Percentiles rank a stretch among this genome's conserved stretches.
Conservation (phyloP, 2,888 invertebrate genomes). For the Trachelus iudaicus region DNA sequence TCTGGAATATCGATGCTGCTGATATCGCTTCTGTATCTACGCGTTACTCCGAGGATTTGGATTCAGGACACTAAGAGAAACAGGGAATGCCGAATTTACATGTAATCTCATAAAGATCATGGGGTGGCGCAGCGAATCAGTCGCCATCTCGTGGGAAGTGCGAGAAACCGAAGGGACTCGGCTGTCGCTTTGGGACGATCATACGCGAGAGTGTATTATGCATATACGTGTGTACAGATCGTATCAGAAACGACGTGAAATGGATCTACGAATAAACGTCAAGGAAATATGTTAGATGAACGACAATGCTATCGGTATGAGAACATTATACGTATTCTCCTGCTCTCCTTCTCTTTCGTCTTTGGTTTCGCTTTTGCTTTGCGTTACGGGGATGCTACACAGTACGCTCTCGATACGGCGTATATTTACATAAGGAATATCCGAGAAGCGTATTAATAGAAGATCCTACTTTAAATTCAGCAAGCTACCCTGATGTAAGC, state of each 20-base stretch:
- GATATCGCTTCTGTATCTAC: not conserved
- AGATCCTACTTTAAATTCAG: conserved; percentile 14
- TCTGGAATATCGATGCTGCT: not conserved
- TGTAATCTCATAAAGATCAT: not conserved
- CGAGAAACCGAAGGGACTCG: not conserved
- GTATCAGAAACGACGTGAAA: not conserved
- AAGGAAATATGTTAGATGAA: not conserved
- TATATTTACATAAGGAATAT: conserved; percentile 13
- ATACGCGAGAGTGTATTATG: not conserved
- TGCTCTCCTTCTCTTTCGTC: conserved; percentile 5
- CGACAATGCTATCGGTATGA: conserved; percentile 8
- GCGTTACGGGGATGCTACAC: not conserved
- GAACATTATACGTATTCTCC: not conserved
- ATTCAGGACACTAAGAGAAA: not conserved
- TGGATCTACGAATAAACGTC: not conserved
- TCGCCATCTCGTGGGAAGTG: not conserved
- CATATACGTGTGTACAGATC: not conserved
- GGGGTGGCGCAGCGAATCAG: conserved; percentile 5
- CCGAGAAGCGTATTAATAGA: conserved; percentile 14
- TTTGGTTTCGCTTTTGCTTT: not conserved
- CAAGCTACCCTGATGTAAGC: not conserved
- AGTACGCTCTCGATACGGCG: not conserved
- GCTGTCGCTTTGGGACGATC: not conserved
- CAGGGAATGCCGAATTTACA: not conserved
- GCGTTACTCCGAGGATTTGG: not conserved